These are phyloP conservation scores for Mormyrops attenuatus DNA, from an alignment of 2,797 vertebrate species.

Conservation along the genomic window DNA sequence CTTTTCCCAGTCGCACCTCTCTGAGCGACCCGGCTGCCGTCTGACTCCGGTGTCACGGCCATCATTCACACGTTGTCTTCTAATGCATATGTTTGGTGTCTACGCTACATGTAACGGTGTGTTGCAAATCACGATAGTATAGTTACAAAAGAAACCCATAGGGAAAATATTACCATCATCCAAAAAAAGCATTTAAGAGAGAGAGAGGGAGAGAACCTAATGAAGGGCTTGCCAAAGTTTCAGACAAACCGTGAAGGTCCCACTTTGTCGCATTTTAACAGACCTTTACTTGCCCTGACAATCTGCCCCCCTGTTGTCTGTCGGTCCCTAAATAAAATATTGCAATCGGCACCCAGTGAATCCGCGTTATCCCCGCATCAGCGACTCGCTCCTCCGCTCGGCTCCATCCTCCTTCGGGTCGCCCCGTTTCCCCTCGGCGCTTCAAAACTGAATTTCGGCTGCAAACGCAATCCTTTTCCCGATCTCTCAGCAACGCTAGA, in stretches of 20 bases:
- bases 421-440: slow-evolving; percentile 43
- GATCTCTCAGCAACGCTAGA: slow-evolving; percentile 11
- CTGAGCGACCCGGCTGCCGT: slow-evolving; percentile 45
- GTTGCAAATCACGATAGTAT: neutral
- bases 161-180: neutral
- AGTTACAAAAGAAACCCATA: neutral
- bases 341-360: slow-evolving; percentile 33
- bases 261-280: neutral
- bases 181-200: neutral
- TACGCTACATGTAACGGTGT: neutral
- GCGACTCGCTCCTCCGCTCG: slow-evolving; percentile 26
- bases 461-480: slow-evolving; percentile 22
- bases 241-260: neutral
- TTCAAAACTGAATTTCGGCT: slow-evolving; percentile 30
- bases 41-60: slow-evolving; percentile 51
- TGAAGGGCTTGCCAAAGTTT: neutral
- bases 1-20: slow-evolving; percentile 48
- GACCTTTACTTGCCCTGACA: neutral
- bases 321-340: neutral
- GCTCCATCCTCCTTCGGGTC: slow-evolving; percentile 34
- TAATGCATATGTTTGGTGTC: neutral
- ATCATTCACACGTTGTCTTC: slow-evolving; percentile 28
- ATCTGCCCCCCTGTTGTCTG: neutral
- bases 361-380: slow-evolving; percentile 30
- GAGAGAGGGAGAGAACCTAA: neutral